Conservation (phyloP, 2,888 invertebrate genomes). For the Mamestra brassicae region DNA sequence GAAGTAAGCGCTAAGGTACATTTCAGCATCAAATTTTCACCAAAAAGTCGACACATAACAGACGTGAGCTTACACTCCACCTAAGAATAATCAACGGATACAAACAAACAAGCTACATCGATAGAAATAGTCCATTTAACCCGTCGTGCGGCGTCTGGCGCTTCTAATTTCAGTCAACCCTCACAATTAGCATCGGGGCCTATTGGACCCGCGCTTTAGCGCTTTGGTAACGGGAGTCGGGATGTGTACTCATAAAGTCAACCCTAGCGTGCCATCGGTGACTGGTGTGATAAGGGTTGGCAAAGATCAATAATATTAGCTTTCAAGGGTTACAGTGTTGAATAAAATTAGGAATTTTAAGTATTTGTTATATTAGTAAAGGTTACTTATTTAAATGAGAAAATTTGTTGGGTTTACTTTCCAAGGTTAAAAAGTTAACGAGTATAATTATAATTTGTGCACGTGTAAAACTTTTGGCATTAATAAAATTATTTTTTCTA, state of each 20-base stretch:
- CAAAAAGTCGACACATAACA: background rate
- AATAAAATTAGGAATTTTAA: constrained; percentile 38
- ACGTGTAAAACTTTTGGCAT: no score
- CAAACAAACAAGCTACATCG: constrained; percentile 48
- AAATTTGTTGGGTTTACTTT: background rate
- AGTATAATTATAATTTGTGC: no score
- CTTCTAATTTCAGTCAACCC: constrained; percentile 74
- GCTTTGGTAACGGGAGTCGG: constrained; percentile 69
- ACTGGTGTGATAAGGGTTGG: constrained; percentile 57
- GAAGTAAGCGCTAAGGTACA: no score
- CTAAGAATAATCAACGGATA: constrained; percentile 26
- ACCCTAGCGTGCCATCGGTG: constrained; percentile 50
- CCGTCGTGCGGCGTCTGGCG: constrained; percentile 60
- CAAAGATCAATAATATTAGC: constrained; percentile 54
- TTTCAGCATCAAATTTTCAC: background rate
- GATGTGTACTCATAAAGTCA: constrained; percentile 59
- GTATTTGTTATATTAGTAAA: background rate
- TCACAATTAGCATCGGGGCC: constrained; percentile 73
- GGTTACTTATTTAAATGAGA: background rate
- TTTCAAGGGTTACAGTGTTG: constrained; percentile 23
- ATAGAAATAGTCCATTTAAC: constrained; percentile 58
- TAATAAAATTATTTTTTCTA: no score
- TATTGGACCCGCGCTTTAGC: constrained; percentile 67
- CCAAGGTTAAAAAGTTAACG: background rate
- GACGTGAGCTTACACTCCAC: background rate